phyloP scores from a whole-genome alignment of 2,797 vertebrate genomes.

The Brotula barbata region DNA sequence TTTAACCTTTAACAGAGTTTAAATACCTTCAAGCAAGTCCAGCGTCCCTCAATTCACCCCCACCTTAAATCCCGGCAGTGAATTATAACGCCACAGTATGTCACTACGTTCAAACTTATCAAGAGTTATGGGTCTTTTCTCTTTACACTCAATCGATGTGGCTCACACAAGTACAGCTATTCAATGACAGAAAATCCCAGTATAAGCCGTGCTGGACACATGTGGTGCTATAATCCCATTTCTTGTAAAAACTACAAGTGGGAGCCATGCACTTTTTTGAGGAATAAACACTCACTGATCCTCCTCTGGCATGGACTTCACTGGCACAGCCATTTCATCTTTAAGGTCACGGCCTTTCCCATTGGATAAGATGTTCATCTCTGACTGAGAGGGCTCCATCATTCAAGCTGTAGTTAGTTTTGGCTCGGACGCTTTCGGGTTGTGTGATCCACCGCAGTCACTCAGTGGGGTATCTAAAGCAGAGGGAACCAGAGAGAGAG shows the following conservation, averaged over 20 bases:
- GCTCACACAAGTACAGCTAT: conserved; percentile 26
- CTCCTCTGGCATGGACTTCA: conserved; percentile 71
- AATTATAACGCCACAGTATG: no score
- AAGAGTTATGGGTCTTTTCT: no score
- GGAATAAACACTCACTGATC: conserved; percentile 74
- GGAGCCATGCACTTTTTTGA: not conserved
- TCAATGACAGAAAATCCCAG: conserved; percentile 12
- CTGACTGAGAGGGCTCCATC: conserved; percentile 85
- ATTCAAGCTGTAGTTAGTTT: conserved; percentile 25
- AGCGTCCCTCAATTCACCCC: no score
- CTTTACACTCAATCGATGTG: not conserved
- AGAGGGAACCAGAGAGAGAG: conserved; percentile 24
- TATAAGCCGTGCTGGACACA: conserved; percentile 15
- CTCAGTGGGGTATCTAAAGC: conserved; percentile 32
- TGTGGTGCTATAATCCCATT: conserved; percentile 43
- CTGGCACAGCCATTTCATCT: conserved; percentile 65
- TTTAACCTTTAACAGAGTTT: no score
- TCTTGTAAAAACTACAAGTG: not conserved
- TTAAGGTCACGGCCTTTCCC: conserved; percentile 81
- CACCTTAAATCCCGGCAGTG: no score
- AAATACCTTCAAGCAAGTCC: no score
- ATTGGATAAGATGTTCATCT: conserved; percentile 90
- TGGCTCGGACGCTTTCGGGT: conserved; percentile 7
- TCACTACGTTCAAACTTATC: no score
- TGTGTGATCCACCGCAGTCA: conserved; percentile 17